A percentile compares a stretch with the other conserved stretches of the same genome.
phyloP scores from a whole-genome alignment of 1,140 invertebrate species.

The Lucilia sericata region DNA sequence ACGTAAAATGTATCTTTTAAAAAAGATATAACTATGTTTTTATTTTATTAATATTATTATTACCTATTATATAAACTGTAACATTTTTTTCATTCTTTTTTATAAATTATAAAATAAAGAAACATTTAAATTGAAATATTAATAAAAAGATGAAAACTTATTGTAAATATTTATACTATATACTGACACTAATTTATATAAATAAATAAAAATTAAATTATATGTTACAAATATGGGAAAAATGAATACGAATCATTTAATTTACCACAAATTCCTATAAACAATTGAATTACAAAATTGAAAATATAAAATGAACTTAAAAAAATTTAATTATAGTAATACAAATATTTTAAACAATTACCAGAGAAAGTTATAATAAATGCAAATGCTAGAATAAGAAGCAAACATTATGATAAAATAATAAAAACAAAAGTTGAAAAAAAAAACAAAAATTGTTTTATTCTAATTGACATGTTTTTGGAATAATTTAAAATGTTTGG shows the following conservation, averaged over 20 bases:
- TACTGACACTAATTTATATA: not conserved
- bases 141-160: not conserved
- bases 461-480: not conserved
- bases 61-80: not conserved
- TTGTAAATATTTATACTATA: slow-evolving; percentile 10
- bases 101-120: not conserved
- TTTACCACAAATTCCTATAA: slow-evolving; percentile 36
- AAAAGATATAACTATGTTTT: not conserved
- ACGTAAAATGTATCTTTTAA: not conserved
- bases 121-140: not conserved
- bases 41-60: not conserved
- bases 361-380: slow-evolving; percentile 17
- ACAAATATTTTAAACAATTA: slow-evolving; percentile 22
- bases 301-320: not conserved
- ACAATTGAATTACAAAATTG: slow-evolving; percentile 33
- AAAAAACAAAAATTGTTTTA: slow-evolving; percentile 9
- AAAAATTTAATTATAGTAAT: not conserved
- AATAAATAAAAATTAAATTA: not conserved
- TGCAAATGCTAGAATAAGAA: slow-evolving; percentile 38
- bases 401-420: slow-evolving; percentile 2
- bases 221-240: slow-evolving; percentile 10
- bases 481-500: too few relatives aligned
- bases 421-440: slow-evolving; percentile 3
- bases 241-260: not conserved
- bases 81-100: not conserved